Percentiles rank a stretch among this genome's conserved stretches.
Evolutionary conservation across 1,140 invertebrate genomes (phyloP).

Genomic region (Callitettix versicolor): DNA sequence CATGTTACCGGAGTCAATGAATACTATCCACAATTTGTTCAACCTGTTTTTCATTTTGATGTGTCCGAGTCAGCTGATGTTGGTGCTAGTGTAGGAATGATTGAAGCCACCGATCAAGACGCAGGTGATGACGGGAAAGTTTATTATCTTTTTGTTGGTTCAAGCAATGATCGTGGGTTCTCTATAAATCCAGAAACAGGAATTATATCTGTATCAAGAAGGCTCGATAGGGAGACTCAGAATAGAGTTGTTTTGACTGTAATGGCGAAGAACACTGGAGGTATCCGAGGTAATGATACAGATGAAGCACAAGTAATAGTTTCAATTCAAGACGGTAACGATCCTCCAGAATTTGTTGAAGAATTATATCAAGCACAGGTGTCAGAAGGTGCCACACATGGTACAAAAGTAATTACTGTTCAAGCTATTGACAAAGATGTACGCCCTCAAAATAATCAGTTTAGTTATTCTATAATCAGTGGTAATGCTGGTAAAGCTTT

Average conservation of each 20-base stretch:
- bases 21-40: slow-evolving; percentile 81
- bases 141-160: slow-evolving; percentile 84
- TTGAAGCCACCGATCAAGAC: slow-evolving; percentile 86
- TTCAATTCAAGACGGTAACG: slow-evolving; percentile 88
- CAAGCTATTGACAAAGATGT: slow-evolving; percentile 87
- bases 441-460: slow-evolving; percentile 80
- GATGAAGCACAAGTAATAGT: slow-evolving; percentile 90
- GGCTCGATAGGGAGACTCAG: slow-evolving; percentile 82
- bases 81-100: slow-evolving; percentile 72
- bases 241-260: slow-evolving; percentile 81
- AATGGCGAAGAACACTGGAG: slow-evolving; percentile 87
- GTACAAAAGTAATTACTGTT: slow-evolving; percentile 65
- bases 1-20: slow-evolving; percentile 85
- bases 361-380: slow-evolving; percentile 61
- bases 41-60: slow-evolving; percentile 85
- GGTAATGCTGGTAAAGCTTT: slow-evolving; percentile 76
- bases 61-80: slow-evolving; percentile 86
- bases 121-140: slow-evolving; percentile 83
- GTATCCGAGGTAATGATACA: slow-evolving; percentile 86
- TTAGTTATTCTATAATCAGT: slow-evolving; percentile 78
- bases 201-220: slow-evolving; percentile 66
- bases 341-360: slow-evolving; percentile 82
- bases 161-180: slow-evolving; percentile 87
- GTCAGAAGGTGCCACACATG: slow-evolving; percentile 62
- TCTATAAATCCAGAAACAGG: slow-evolving; percentile 75